A percentile compares a stretch with the other conserved stretches of the same genome.
phyloP scores from a whole-genome alignment of 2,888 invertebrate genomes.

The Dryobotodes eremita region DNA sequence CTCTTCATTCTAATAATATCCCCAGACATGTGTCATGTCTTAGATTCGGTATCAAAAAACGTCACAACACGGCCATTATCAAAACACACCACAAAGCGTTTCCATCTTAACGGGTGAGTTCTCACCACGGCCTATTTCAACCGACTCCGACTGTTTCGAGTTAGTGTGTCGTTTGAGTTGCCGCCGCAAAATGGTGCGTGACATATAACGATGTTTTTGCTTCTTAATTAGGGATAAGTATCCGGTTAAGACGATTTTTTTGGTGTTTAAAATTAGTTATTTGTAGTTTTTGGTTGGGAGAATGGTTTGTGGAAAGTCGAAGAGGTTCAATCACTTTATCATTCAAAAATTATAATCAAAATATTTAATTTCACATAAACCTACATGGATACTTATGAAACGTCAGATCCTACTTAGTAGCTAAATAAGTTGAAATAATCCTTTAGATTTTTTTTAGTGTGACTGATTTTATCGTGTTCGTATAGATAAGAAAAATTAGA shows the following conservation, averaged over 20 bases:
- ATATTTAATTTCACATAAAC: no score
- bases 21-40: constrained; percentile 61
- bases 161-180: constrained; percentile 75
- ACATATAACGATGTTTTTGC: constrained; percentile 81
- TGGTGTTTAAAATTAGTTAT: constrained; percentile 48
- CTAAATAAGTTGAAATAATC: no score
- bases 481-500: not conserved
- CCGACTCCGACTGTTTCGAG: constrained; percentile 59
- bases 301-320: not conserved
- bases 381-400: not conserved
- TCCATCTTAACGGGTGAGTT: constrained; percentile 84
- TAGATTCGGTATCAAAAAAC: constrained; percentile 63
- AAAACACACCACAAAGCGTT: constrained; percentile 78
- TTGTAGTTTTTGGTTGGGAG: constrained; percentile 29
- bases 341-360: not conserved
- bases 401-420: no score
- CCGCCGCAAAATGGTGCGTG: constrained; percentile 83
- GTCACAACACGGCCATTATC: constrained; percentile 75
- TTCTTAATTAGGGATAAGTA: constrained; percentile 89
- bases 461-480: not conserved
- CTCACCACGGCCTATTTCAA: constrained; percentile 80
- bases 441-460: not conserved
- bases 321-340: not conserved
- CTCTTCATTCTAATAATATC: constrained; percentile 55
- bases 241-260: constrained; percentile 78